phyloP scores from a whole-genome alignment of 2,113 vertebrate genomes.

The Pseudolaguvia tuberculata region DNA sequence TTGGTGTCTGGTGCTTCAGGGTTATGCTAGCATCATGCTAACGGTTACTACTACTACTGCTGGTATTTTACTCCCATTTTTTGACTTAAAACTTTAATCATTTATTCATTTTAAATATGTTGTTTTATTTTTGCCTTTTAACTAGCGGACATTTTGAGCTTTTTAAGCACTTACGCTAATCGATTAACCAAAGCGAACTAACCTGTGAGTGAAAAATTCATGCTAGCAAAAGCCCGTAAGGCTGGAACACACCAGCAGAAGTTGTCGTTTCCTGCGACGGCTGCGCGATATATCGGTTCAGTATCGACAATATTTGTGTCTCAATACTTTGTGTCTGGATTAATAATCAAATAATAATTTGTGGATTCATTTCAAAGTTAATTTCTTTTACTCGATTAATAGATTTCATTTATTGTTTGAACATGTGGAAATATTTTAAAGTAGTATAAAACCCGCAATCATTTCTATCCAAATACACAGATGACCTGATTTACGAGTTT shows the following conservation, averaged over 20 bases:
- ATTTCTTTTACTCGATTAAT: too few species aligned
- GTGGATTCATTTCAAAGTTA: too few species aligned
- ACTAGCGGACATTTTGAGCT: background rate
- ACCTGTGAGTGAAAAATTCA: background rate
- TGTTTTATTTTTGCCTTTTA: background rate
- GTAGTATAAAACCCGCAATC: too few species aligned
- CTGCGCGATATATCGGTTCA: too few species aligned
- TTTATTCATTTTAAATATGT: background rate
- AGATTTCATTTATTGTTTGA: too few species aligned
- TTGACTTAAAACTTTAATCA: background rate
- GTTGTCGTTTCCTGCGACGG: constrained; percentile 26
- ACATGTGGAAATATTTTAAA: too few species aligned
- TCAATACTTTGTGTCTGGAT: too few species aligned
- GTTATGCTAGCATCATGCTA: background rate
- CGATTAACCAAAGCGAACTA: background rate
- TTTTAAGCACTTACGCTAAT: background rate
- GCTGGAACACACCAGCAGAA: background rate
- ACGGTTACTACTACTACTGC: background rate
- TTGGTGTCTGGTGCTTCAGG: background rate
- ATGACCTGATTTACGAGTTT: too few species aligned
- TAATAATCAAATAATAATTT: too few species aligned
- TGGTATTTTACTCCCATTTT: background rate
- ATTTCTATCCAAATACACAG: too few species aligned
- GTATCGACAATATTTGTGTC: too few species aligned
- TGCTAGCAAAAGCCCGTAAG: background rate